These are phyloP conservation scores for Cephus sareptanus DNA, from an alignment of 2,888 invertebrate species.

Conservation along the genomic window DNA sequence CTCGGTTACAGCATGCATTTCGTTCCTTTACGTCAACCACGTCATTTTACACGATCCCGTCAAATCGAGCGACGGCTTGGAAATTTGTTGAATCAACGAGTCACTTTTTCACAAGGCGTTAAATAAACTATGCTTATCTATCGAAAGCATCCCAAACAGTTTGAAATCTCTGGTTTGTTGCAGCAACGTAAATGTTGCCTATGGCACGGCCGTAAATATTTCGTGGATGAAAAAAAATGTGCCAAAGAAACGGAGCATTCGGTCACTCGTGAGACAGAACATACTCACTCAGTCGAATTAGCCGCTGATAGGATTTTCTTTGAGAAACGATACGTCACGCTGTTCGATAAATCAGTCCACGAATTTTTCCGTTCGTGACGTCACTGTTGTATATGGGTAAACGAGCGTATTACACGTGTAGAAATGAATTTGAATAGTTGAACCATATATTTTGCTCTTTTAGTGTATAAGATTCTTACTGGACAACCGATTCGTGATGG, in stretches of 20 bases:
- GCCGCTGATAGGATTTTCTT: not conserved
- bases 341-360: not conserved
- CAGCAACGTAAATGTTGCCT: not conserved
- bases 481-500: not conserved
- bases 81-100: not conserved
- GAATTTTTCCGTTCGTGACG: not conserved
- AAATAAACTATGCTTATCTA: not conserved
- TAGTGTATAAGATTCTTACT: not conserved
- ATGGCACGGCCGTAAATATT: not conserved
- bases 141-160: not conserved
- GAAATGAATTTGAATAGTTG: not conserved
- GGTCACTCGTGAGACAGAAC: not conserved
- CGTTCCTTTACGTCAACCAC: not conserved
- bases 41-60: not conserved
- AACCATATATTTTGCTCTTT: not conserved
- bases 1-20: not conserved
- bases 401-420: not conserved
- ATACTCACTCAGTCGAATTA: not conserved
- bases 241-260: not conserved
- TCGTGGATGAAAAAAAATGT: not conserved
- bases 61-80: not conserved
- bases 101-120: not conserved
- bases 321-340: not conserved
- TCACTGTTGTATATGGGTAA: not conserved
- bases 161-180: not conserved